Percentiles rank a stretch among this genome's conserved stretches.
These are phyloP conservation scores for Zootermopsis nevadensis DNA, from an alignment of 2,888 invertebrate species.

Conservation along the genomic window DNA sequence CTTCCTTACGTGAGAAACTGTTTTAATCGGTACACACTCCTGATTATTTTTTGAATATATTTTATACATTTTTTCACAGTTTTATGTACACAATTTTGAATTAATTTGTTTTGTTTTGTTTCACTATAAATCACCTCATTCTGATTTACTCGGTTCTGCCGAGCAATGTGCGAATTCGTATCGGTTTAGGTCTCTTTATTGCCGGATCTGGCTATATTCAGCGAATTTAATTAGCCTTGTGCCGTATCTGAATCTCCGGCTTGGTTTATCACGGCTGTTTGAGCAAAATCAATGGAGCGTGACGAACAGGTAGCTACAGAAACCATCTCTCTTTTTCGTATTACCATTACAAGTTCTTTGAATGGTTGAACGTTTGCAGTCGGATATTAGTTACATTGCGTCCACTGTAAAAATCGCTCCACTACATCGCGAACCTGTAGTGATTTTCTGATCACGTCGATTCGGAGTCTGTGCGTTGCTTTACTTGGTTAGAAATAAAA, in stretches of 20 bases:
- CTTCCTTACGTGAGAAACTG: too few relatives aligned
- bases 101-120: too few relatives aligned
- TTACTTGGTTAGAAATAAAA: too few relatives aligned
- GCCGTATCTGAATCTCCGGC: not conserved
- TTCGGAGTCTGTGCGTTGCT: too few relatives aligned
- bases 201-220: not conserved
- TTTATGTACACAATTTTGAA: too few relatives aligned
- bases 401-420: not conserved
- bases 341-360: not conserved
- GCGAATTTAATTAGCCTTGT: constrained; percentile 19
- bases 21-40: too few relatives aligned
- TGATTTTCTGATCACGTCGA: too few relatives aligned
- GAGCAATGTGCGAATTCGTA: not conserved
- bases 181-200: not conserved
- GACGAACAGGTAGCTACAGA: not conserved
- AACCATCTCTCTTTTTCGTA: not conserved
- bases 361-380: not conserved
- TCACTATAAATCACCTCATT: not conserved
- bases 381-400: not conserved
- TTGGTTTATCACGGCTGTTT: not conserved
- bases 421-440: not conserved
- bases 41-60: too few relatives aligned
- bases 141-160: not conserved
- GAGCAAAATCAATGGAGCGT: not conserved
- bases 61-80: too few relatives aligned